phyloP scores from a whole-genome alignment of 2,888 invertebrate genomes.

The Heliconius ismenius region DNA sequence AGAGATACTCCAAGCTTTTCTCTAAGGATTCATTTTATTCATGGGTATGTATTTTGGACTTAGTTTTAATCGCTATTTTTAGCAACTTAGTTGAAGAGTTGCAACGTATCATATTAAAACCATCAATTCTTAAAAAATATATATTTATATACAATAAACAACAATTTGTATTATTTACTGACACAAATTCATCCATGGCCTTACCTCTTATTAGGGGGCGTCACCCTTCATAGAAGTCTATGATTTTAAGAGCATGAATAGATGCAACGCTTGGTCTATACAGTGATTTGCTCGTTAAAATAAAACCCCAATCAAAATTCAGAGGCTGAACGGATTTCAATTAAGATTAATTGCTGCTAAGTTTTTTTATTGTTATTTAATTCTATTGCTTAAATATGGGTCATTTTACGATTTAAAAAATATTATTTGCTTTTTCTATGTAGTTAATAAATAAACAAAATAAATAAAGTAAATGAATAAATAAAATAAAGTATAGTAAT shows the following conservation, averaged over 20 bases:
- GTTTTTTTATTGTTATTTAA: not conserved
- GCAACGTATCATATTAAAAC: too few species aligned
- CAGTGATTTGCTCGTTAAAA: constrained; percentile 3
- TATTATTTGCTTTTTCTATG: not conserved
- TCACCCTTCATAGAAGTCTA: too few species aligned
- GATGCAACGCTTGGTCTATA: not conserved
- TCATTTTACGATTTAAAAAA: not conserved
- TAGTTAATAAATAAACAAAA: not conserved
- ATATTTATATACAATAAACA: too few species aligned
- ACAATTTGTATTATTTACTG: too few species aligned
- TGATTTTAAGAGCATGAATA: too few species aligned
- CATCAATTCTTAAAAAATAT: too few species aligned
- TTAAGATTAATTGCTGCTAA: not conserved
- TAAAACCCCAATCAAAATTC: not conserved
- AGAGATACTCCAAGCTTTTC: not conserved
- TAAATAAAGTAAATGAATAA: not conserved
- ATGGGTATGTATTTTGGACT: too few species aligned
- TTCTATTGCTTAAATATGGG: not conserved
- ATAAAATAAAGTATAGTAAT: not conserved
- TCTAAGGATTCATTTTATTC: not conserved
- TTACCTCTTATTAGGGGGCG: too few species aligned
- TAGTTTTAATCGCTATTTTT: too few species aligned
- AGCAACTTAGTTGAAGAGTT: too few species aligned
- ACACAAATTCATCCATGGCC: too few species aligned
- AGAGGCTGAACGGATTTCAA: constrained; percentile 4